Conservation (phyloP, 2,888 invertebrate genomes). For the Xestia xanthographa region DNA sequence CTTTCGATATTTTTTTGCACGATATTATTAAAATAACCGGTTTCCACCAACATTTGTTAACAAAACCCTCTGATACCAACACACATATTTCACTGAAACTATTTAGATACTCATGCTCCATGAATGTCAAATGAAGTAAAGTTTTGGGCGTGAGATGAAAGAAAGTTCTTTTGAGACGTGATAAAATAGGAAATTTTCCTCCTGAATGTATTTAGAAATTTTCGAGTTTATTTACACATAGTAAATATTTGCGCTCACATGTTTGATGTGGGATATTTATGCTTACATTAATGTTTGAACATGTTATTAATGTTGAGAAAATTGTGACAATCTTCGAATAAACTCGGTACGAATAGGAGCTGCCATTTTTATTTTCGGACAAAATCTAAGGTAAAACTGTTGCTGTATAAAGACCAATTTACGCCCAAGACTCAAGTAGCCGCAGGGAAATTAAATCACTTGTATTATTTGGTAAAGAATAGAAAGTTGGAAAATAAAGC, state of each 20-base stretch:
- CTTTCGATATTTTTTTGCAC: constrained; percentile 13
- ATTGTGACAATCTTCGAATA: background rate
- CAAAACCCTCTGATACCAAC: constrained; percentile 52
- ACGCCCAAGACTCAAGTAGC: no score
- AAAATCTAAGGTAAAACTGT: background rate
- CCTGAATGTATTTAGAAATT: constrained; percentile 68
- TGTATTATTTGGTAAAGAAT: no score
- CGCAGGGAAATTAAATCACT: no score
- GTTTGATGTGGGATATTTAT: constrained; percentile 33
- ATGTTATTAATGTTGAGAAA: constrained; percentile 1
- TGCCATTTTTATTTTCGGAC: background rate
- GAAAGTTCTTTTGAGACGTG: constrained; percentile 74
- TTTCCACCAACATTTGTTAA: constrained; percentile 52
- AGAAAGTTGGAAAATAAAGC: no score
- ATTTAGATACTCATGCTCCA: constrained; percentile 75
- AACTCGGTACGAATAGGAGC: background rate
- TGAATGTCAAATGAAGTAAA: constrained; percentile 79
- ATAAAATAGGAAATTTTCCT: constrained; percentile 71
- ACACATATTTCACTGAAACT: constrained; percentile 74
- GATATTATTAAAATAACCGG: constrained; percentile 26
- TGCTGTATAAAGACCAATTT: no score
- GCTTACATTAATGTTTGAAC: constrained; percentile 6
- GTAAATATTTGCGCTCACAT: constrained; percentile 58
- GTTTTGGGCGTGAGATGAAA: constrained; percentile 74
- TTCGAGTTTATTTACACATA: constrained; percentile 54